Conservation (phyloP, 2,797 vertebrate genomes). For the Phaenicophaeus curvirostris region DNA sequence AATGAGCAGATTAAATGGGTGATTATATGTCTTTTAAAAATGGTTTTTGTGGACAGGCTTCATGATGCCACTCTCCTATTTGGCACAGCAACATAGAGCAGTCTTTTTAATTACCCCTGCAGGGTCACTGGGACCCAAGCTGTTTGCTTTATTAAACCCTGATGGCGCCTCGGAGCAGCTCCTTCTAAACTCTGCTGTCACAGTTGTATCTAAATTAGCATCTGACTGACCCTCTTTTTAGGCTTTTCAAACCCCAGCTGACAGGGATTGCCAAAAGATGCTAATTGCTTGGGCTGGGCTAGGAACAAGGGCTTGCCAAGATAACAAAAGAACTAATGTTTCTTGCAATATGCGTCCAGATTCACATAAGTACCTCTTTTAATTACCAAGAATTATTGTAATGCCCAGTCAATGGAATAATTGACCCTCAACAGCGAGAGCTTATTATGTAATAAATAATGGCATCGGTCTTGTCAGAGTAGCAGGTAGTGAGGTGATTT, state of each 20-base stretch:
- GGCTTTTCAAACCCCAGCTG: conserved; percentile 75
- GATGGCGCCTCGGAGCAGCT: conserved; percentile 73
- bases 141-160: conserved; percentile 84
- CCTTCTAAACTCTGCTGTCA: conserved; percentile 77
- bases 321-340: conserved; percentile 84
- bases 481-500: conserved; percentile 74
- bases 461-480: conserved; percentile 68
- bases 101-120: conserved; percentile 81
- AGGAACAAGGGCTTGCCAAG: conserved; percentile 76
- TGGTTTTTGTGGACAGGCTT: conserved; percentile 61
- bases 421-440: conserved; percentile 83
- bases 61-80: conserved; percentile 73
- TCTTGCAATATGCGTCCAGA: conserved; percentile 79
- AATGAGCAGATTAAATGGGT: conserved; percentile 82
- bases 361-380: conserved; percentile 82
- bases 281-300: conserved; percentile 82
- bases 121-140: conserved; percentile 79
- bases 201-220: conserved; percentile 89
- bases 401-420: conserved; percentile 82
- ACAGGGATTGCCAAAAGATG: conserved; percentile 81
- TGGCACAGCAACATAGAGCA: conserved; percentile 76
- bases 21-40: conserved; percentile 76
- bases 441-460: conserved; percentile 79
- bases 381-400: conserved; percentile 84
- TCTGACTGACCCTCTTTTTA: conserved; percentile 80